Evolutionary conservation across 2,888 invertebrate species (phyloP).

Genomic region (Scaptomyza cyrtandrae): DNA sequence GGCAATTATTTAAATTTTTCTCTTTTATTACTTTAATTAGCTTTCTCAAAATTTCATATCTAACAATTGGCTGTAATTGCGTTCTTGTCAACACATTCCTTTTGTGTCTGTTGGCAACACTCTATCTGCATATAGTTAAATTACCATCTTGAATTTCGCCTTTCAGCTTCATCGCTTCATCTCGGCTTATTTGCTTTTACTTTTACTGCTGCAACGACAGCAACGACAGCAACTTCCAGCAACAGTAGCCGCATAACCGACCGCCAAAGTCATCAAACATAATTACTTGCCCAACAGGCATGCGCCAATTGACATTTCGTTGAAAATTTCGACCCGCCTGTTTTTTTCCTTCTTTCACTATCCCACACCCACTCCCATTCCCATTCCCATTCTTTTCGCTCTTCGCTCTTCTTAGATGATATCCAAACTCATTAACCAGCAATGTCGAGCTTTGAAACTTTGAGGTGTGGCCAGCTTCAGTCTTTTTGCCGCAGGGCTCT

Average conservation of each 20-base stretch:
- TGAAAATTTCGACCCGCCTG: slow-evolving; percentile 15
- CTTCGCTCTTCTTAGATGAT: not conserved
- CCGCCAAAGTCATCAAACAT: slow-evolving; percentile 70
- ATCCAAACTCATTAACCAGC: slow-evolving; percentile 58
- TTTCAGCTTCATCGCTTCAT: slow-evolving; percentile 1
- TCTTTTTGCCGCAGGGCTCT: slow-evolving; percentile 39
- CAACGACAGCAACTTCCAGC: not conserved
- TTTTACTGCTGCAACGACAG: slow-evolving; percentile 20
- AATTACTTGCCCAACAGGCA: slow-evolving; percentile 74
- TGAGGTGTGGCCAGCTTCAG: slow-evolving; percentile 46
- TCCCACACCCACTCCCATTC: no score
- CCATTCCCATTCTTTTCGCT: no score
- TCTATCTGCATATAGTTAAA: not conserved
- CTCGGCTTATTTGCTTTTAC: slow-evolving; percentile 39
- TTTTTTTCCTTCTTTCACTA: not conserved
- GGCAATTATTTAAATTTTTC: no score
- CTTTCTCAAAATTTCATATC: no score
- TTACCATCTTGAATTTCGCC: not conserved
- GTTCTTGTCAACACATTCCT: not conserved
- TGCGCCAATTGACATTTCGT: slow-evolving; percentile 73
- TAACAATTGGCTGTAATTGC: no score
- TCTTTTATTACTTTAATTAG: no score
- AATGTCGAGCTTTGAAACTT: slow-evolving; percentile 39
- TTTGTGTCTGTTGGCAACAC: not conserved
- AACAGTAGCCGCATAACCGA: slow-evolving; percentile 11